Evolutionary conservation across 2,888 invertebrate genomes (phyloP).

Genomic region (Liopterus haemorrhoidalis): DNA sequence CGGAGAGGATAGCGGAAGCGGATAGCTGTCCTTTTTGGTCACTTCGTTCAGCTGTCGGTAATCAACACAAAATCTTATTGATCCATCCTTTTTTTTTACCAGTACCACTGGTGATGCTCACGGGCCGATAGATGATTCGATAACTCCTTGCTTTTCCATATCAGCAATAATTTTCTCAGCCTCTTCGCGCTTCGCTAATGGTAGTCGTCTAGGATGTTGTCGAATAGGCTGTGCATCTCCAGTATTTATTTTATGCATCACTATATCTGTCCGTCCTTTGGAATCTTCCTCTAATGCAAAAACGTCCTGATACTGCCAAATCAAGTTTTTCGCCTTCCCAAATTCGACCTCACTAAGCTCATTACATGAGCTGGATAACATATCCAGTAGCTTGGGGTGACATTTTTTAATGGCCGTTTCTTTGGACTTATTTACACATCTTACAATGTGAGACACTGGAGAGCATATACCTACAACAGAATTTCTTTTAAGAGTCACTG

Average conservation of each 20-base stretch:
- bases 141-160: background rate
- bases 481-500: constrained; percentile 2
- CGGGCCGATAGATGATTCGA: constrained; percentile 6
- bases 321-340: background rate
- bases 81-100: constrained; percentile 21
- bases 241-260: constrained; percentile 1
- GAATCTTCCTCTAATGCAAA: background rate
- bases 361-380: background rate
- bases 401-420: background rate
- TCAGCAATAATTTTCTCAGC: background rate
- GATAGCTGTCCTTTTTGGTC: background rate
- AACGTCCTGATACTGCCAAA: constrained; percentile 4
- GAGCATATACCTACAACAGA: constrained; percentile 2
- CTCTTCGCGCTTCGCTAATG: constrained; percentile 5
- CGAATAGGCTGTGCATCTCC: constrained; percentile 3
- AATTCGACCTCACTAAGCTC: background rate
- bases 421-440: background rate
- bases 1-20: background rate
- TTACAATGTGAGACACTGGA: background rate
- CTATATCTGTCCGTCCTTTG: constrained; percentile 1
- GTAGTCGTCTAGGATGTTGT: background rate
- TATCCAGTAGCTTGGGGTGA: background rate
- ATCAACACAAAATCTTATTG: constrained; percentile 22
- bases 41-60: background rate
- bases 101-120: constrained; percentile 17